Conservation (phyloP, 2,888 invertebrate species). For the Xylocampa areola region DNA sequence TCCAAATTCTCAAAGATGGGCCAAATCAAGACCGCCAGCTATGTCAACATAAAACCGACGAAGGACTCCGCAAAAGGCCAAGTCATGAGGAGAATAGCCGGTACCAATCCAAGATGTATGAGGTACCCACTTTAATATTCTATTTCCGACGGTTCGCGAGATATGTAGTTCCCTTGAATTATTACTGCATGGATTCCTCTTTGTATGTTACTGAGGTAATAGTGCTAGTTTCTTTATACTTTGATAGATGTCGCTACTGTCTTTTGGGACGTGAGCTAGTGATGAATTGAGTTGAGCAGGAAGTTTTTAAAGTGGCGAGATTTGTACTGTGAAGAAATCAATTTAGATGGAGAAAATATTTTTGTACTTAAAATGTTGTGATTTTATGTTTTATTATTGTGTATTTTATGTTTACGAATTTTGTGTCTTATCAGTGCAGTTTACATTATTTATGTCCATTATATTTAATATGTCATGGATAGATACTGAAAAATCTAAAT, state of each 20-base stretch:
- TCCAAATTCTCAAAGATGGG: conserved; percentile 10
- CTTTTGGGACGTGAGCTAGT: conserved; percentile 32
- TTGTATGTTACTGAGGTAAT: conserved; percentile 58
- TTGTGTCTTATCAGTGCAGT: too few relatives aligned
- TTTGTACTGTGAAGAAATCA: conserved; percentile 32
- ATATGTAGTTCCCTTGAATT: conserved; percentile 76
- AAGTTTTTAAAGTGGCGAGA: conserved; percentile 47
- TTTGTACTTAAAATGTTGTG: conserved; percentile 16
- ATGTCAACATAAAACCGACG: conserved; percentile 56
- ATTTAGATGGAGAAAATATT: conserved; percentile 37
- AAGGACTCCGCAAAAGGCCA: conserved; percentile 46
- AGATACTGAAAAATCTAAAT: too few relatives aligned
- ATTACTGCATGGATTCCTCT: conserved; percentile 70
- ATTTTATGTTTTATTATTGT: too few relatives aligned
- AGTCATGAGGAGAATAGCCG: conserved; percentile 61
- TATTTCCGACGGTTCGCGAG: conserved; percentile 76
- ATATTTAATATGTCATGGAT: too few relatives aligned
- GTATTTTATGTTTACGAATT: too few relatives aligned
- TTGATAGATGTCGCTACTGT: conserved; percentile 51
- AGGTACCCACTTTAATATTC: conserved; percentile 81
- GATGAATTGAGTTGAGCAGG: conserved; percentile 49
- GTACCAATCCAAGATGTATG: conserved; percentile 81
- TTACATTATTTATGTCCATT: too few relatives aligned
- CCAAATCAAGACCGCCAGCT: conserved; percentile 16
- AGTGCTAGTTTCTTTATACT: conserved; percentile 44